phyloP scores from a whole-genome alignment of 2,888 invertebrate genomes.

The Cephalotes varians region DNA sequence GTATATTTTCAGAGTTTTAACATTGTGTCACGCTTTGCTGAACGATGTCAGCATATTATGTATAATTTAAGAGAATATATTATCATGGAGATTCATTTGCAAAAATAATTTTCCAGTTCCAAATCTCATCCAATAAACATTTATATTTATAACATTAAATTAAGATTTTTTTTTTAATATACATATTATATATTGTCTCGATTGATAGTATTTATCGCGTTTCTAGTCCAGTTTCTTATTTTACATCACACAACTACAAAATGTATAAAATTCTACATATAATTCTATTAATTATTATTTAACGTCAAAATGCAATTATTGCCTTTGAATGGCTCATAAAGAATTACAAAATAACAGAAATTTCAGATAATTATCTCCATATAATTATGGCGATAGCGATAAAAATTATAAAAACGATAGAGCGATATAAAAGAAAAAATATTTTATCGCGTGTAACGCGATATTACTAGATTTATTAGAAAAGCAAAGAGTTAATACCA shows the following conservation, averaged over 20 bases:
- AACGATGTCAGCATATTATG: constrained; percentile 20
- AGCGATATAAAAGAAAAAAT: constrained; percentile 10
- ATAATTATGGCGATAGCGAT: neutral
- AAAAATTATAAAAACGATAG: neutral
- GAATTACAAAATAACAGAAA: neutral
- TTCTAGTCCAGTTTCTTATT: neutral
- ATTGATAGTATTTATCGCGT: neutral
- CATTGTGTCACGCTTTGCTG: neutral
- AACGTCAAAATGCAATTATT: neutral
- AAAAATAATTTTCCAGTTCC: constrained; percentile 17
- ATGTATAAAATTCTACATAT: neutral
- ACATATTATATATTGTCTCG: neutral
- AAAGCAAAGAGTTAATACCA: constrained; percentile 56
- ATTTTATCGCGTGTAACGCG: constrained; percentile 27
- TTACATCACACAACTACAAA: neutral
- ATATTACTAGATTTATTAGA: constrained; percentile 43
- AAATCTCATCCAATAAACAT: constrained; percentile 2
- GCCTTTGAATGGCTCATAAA: too few species aligned
- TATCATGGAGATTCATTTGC: constrained; percentile 1
- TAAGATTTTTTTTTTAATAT: neutral
- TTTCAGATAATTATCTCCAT: neutral
- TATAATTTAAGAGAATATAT: constrained; percentile 12
- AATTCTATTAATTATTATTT: neutral
- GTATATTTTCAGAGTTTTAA: constrained; percentile 24
- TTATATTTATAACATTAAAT: constrained; percentile 10